These are phyloP conservation scores for Plagiodera versicolora DNA, from an alignment of 2,888 invertebrate species.

Conservation along the genomic window DNA sequence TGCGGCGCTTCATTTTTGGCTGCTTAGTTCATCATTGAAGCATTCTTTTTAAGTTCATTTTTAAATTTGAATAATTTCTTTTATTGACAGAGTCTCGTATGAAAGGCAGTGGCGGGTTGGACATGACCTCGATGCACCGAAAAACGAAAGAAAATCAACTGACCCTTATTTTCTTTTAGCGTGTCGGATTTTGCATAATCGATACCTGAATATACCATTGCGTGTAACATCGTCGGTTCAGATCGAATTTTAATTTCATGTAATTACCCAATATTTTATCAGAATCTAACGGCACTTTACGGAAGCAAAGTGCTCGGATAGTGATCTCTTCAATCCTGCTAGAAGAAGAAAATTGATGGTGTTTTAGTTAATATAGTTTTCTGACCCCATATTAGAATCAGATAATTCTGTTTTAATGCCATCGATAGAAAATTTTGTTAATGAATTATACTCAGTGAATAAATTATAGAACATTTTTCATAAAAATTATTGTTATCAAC, in stretches of 20 bases:
- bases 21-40: too few relatives aligned
- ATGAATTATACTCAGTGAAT: too few relatives aligned
- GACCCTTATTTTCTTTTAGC: conserved; percentile 23
- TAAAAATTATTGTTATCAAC: too few relatives aligned
- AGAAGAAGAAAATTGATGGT: background rate
- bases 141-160: conserved; percentile 3
- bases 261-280: conserved; percentile 34
- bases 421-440: too few relatives aligned
- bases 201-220: conserved; percentile 24
- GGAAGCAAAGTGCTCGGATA: conserved; percentile 17
- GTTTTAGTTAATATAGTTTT: background rate
- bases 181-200: conserved; percentile 27
- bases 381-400: too few relatives aligned
- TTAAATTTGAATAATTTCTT: too few relatives aligned
- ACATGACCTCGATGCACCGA: background rate
- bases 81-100: too few relatives aligned
- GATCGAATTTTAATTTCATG: conserved; percentile 32
- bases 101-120: too few relatives aligned
- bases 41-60: too few relatives aligned
- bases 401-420: too few relatives aligned
- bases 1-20: too few relatives aligned
- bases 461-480: too few relatives aligned
- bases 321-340: conserved; percentile 12
- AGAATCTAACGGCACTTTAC: conserved; percentile 28
- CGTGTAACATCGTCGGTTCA: conserved; percentile 22